These are phyloP conservation scores for Triplophysa siluroides DNA, from an alignment of 2,113 vertebrate genomes.

Conservation along the genomic window DNA sequence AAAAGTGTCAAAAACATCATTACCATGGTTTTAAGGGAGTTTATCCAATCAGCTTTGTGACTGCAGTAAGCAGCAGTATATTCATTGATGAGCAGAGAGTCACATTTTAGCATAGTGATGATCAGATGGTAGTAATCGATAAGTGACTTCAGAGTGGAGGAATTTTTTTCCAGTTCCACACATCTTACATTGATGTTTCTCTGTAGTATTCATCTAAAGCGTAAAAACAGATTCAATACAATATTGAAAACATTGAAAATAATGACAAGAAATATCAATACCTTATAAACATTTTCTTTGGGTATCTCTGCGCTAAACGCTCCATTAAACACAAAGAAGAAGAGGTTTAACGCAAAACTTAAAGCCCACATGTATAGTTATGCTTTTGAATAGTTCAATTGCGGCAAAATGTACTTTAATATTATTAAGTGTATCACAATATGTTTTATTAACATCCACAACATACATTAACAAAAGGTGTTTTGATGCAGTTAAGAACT, in stretches of 20 bases:
- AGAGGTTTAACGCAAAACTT: not conserved
- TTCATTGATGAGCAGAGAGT: not conserved
- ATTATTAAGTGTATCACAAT: too few species aligned
- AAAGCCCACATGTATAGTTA: not conserved
- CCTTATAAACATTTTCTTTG: not conserved
- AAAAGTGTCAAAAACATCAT: too few species aligned
- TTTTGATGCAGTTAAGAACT: too few species aligned
- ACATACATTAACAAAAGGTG: too few species aligned
- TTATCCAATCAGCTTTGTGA: too few species aligned
- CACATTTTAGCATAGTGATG: not conserved
- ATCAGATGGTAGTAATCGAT: not conserved
- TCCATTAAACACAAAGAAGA: not conserved
- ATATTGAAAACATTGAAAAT: too few species aligned
- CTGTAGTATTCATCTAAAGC: not conserved
- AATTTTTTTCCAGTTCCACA: not conserved
- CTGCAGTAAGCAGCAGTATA: too few species aligned
- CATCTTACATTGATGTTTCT: slow-evolving; percentile 12
- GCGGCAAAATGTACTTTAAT: too few species aligned
- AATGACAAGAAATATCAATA: not conserved
- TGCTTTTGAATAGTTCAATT: too few species aligned
- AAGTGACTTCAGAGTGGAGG: not conserved
- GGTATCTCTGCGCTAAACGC: not conserved
- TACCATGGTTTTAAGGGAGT: too few species aligned
- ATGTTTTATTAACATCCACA: too few species aligned
- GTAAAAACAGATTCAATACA: not conserved